Evolutionary conservation across 1,140 invertebrate genomes (phyloP), one percentile per base, ranked within the genome.

Genomic region (Lordiphosa collinella): DNA sequence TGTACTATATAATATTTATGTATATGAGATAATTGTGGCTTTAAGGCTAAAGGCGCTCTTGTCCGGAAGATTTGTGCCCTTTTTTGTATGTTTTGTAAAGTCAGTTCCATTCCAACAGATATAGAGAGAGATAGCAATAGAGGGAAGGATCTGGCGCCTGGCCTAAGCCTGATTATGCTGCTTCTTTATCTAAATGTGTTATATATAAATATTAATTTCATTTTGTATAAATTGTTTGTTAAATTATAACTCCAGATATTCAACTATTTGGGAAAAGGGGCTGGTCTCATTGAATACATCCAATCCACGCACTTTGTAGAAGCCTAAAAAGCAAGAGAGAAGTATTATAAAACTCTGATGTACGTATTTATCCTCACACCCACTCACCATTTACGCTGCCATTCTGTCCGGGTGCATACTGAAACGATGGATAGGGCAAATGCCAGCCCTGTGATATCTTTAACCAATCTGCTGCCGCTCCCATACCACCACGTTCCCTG

Each of bases 361-460:
- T n/a, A n/a, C n/a, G n/a, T n/a, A n/a, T n/a, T n/a, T n/a, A n/a
- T n/a, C n/a, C n/a, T n/a, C n/a, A n/a, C 8, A 25, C 14, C 14
- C 4, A 53, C 63, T 57, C 31, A 88, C 87, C 87, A 44, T 82
- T 82, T 1, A 82, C 76, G 11, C 71, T 71, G 47, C 62, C 64
- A 51, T 40, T 41, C 1, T 40, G 11, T 1, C 62, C 50, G 0
- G 61, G 52, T 0, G 82, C 78, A 38, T 72, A 89, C 8, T 89
- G 88, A 67, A 87, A 88, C 12, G 78, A 88, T n/a, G 86, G 67
- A 73, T 74, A 88, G 0, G 88, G 88, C 37, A 89, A 59, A 59
- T 89, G 88, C 78, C 84, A 85, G 14, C 49, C 66, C 1, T 41
- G 14, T 3, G 74, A 73, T 14, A 89, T 78, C 2, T 57, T 34